A percentile compares a stretch with the other conserved stretches of the same genome.
Conservation (phyloP, 2,797 vertebrate genomes). For the Malurus leucopterus region DNA sequence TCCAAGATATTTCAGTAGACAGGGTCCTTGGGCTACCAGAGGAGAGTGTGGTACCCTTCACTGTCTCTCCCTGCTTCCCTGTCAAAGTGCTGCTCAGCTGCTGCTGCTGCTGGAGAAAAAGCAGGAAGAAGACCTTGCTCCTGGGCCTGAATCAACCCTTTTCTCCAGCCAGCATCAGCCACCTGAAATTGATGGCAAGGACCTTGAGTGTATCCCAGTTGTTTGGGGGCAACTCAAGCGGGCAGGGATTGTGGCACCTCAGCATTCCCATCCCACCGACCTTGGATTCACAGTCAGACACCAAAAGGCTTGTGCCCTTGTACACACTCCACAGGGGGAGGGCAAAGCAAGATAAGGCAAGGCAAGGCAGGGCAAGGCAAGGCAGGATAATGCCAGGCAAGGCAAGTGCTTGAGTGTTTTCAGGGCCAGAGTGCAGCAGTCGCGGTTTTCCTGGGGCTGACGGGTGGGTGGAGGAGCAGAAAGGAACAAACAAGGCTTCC, state of each 20-base stretch:
- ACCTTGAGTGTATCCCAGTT: background rate
- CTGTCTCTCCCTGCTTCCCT: background rate
- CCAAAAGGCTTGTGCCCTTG: background rate
- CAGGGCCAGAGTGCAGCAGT: background rate
- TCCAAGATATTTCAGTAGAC: background rate
- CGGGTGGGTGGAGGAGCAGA: conserved; percentile 15
- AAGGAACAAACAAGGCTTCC: conserved; percentile 38
- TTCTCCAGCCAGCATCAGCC: background rate
- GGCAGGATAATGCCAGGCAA: background rate
- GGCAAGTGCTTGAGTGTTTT: rapidly evolving
- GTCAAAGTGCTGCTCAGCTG: background rate
- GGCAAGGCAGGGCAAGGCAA: background rate
- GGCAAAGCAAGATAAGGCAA: background rate
- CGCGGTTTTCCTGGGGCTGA: background rate
- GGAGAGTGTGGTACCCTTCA: background rate
- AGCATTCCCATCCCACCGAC: rapidly evolving
- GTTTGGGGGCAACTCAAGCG: rapidly evolving
- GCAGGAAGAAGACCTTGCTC: background rate
- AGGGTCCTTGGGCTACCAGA: rapidly evolving
- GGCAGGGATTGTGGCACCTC: background rate
- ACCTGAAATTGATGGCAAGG: rapidly evolving
- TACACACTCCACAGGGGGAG: background rate
- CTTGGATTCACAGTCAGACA: rapidly evolving
- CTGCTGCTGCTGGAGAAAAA: background rate
- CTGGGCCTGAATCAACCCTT: background rate